These are phyloP conservation scores for Cotesia typhae DNA, from an alignment of 1,140 invertebrate species.

Conservation along the genomic window DNA sequence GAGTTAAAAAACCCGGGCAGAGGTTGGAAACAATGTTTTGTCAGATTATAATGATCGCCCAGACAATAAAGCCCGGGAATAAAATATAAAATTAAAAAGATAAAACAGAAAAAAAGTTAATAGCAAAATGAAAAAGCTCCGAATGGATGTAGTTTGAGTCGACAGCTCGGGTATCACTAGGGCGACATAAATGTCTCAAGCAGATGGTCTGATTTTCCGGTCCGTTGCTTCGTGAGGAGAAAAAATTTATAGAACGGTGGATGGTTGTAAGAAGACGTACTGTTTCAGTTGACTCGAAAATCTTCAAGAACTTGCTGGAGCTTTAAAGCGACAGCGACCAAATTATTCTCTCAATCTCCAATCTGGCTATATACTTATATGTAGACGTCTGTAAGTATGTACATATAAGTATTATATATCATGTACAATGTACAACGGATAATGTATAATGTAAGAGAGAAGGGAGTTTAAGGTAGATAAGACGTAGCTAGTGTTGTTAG, in stretches of 20 bases:
- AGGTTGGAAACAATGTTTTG: too few relatives aligned
- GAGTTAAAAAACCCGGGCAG: too few relatives aligned
- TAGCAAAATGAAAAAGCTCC: neutral
- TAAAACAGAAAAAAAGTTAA: neutral
- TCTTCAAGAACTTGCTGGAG: neutral
- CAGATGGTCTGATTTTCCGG: conserved; percentile 29
- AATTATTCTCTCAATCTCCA: neutral
- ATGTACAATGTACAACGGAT: too few relatives aligned
- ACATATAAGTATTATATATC: too few relatives aligned
- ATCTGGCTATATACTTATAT: neutral
- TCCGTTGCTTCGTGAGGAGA: conserved; percentile 17
- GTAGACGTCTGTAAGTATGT: too few relatives aligned
- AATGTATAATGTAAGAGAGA: too few relatives aligned
- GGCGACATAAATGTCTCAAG: conserved; percentile 29
- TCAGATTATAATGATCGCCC: too few relatives aligned
- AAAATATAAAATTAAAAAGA: neutral
- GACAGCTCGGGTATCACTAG: conserved; percentile 24
- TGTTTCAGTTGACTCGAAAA: conserved; percentile 22
- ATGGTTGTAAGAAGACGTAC: conserved; percentile 5
- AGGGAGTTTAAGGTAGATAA: too few relatives aligned
- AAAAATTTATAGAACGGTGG: neutral
- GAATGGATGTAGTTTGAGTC: conserved; percentile 16
- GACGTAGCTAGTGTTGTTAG: too few relatives aligned
- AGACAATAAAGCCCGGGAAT: neutral
- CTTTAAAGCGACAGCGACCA: conserved; percentile 1